Percentiles rank a stretch among this genome's conserved stretches.
These are phyloP conservation scores for Hoplostethus atlanticus DNA, from an alignment of 2,797 vertebrate species.

Conservation along the genomic window DNA sequence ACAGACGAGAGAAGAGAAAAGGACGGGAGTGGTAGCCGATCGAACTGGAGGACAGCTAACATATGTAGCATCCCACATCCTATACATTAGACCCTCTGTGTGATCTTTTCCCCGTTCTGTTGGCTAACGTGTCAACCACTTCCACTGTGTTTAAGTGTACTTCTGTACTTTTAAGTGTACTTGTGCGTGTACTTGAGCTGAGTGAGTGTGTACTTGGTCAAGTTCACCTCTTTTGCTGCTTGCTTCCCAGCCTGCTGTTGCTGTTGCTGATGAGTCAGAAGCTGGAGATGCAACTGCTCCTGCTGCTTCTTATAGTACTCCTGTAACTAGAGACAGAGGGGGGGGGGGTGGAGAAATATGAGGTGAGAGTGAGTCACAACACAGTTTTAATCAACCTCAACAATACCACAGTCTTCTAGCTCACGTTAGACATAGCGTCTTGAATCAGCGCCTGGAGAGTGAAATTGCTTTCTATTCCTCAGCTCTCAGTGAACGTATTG, in stretches of 20 bases:
- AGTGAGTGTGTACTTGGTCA: constrained; percentile 58
- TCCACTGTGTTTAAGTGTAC: constrained; percentile 62
- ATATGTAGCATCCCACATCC: constrained; percentile 20
- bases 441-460: constrained; percentile 41
- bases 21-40: neutral
- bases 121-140: constrained; percentile 56
- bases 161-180: constrained; percentile 59
- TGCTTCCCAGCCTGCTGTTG: constrained; percentile 88
- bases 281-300: constrained; percentile 97
- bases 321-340: constrained; percentile 88
- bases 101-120: constrained; percentile 29
- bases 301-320: constrained; percentile 99
- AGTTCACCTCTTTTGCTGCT: constrained; percentile 94
- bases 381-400: constrained; percentile 51
- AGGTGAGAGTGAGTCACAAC: constrained; percentile 50
- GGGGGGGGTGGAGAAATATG: constrained; percentile 39
- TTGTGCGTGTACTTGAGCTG: constrained; percentile 48
- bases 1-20: constrained; percentile 15
- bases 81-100: constrained; percentile 43
- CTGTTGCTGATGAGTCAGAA: constrained; percentile 93
- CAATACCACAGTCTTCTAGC: constrained; percentile 26
- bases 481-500: constrained; percentile 27
- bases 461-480: constrained; percentile 22
- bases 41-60: neutral
- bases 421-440: constrained; percentile 23